phyloP scores from a whole-genome alignment of 2,888 invertebrate genomes.

The Iphiclides podalirius region DNA sequence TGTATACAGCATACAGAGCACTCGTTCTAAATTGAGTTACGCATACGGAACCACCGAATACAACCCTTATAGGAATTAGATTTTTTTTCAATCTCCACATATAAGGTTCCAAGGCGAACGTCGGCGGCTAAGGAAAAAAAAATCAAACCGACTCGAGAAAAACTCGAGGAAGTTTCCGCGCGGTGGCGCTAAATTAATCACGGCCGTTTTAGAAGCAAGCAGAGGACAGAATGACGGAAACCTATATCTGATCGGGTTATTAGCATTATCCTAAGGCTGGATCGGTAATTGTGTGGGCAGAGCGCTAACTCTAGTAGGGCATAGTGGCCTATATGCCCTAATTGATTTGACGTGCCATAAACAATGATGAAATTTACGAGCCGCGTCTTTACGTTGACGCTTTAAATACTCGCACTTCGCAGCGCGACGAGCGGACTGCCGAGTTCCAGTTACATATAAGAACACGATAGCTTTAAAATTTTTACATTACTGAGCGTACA shows the following conservation, averaged over 20 bases:
- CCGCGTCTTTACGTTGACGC: too few relatives aligned
- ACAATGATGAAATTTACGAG: neutral
- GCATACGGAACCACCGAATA: too few relatives aligned
- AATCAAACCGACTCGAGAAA: neutral
- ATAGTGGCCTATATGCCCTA: neutral
- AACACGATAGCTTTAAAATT: too few relatives aligned
- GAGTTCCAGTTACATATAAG: too few relatives aligned
- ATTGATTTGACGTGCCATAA: neutral
- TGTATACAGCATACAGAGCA: too few relatives aligned
- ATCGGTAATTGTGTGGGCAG: neutral
- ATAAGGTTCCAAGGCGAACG: too few relatives aligned
- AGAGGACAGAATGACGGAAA: conserved; percentile 16
- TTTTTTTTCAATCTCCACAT: too few relatives aligned
- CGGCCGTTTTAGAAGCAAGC: conserved; percentile 1
- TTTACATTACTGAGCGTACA: too few relatives aligned
- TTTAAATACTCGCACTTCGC: too few relatives aligned
- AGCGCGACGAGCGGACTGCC: too few relatives aligned
- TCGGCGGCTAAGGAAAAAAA: neutral
- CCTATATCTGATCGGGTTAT: conserved; percentile 8
- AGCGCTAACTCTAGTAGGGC: neutral
- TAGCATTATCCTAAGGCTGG: conserved; percentile 13
- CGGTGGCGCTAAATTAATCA: conserved; percentile 1
- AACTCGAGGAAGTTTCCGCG: neutral
- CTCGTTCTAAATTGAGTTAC: too few relatives aligned
- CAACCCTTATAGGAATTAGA: too few relatives aligned